A percentile compares a stretch with the other conserved stretches of the same genome.
phyloP scores from a whole-genome alignment of 2,888 invertebrate genomes.

The Heliconius hortense region DNA sequence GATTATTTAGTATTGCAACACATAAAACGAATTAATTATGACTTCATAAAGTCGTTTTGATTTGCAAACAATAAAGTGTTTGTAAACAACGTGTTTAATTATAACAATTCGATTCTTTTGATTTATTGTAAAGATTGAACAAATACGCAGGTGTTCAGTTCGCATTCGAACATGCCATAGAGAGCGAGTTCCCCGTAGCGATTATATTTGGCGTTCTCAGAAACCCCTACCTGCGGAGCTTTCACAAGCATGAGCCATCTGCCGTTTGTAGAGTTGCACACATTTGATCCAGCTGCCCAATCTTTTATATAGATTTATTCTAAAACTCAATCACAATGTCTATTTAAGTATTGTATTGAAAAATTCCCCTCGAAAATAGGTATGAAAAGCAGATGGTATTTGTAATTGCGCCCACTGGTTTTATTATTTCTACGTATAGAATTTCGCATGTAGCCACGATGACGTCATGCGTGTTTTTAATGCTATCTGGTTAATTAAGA shows the following conservation, averaged over 20 bases:
- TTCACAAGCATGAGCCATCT: constrained; percentile 62
- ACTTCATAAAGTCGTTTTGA: background rate
- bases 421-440: constrained; percentile 12
- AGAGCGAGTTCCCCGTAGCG: constrained; percentile 74
- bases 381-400: constrained; percentile 20
- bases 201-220: constrained; percentile 80
- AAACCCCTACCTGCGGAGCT: constrained; percentile 73
- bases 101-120: background rate
- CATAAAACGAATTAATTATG: background rate
- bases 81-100: constrained; percentile 9
- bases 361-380: constrained; percentile 10
- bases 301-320: constrained; percentile 33
- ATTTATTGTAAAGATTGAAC: constrained; percentile 13
- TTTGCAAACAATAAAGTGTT: background rate
- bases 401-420: constrained; percentile 3
- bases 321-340: constrained; percentile 23
- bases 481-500: constrained; percentile 7
- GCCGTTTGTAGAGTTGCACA: constrained; percentile 46
- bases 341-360: constrained; percentile 14
- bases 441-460: constrained; percentile 19
- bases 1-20: background rate
- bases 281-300: constrained; percentile 40
- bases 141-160: constrained; percentile 66
- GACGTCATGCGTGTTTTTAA: constrained; percentile 19
- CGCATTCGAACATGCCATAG: constrained; percentile 62